Evolutionary conservation across 2,113 vertebrate genomes (phyloP).

Genomic region (Eidolon helvum): DNA sequence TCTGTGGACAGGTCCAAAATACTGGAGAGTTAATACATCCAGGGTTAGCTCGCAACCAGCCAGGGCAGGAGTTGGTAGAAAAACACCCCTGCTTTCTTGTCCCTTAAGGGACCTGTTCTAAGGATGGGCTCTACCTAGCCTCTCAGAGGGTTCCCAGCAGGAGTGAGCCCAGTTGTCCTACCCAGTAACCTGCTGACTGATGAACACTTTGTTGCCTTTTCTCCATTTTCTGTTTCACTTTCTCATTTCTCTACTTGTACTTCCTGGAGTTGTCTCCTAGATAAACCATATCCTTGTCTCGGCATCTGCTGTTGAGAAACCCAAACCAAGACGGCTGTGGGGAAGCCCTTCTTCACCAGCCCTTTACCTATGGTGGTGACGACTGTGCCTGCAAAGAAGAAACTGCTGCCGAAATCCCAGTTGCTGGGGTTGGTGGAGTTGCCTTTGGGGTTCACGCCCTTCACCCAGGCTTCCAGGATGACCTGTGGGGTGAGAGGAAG

Average conservation of each 20-base stretch:
- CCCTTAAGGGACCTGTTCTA: rapidly evolving
- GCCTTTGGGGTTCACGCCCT: slow-evolving; percentile 93
- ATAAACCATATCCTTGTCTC: background rate
- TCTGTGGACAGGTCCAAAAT: background rate
- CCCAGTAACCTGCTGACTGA: background rate
- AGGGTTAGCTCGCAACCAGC: background rate
- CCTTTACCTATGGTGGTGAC: slow-evolving; percentile 92
- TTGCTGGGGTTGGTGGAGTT: slow-evolving; percentile 95
- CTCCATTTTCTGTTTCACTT: background rate
- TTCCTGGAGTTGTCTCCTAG: background rate
- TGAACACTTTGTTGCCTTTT: background rate
- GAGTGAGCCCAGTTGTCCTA: background rate
- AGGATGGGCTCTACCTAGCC: background rate
- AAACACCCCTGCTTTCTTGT: background rate
- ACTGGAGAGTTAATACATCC: background rate
- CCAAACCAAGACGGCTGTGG: background rate
- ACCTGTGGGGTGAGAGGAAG: slow-evolving; percentile 81
- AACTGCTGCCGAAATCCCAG: slow-evolving; percentile 96
- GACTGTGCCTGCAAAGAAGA: slow-evolving; percentile 94
- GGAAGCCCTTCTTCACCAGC: background rate
- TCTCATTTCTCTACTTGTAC: background rate
- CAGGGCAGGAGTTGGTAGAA: background rate
- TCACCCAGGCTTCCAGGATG: slow-evolving; percentile 93
- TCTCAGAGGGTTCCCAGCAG: background rate
- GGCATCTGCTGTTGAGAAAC: background rate